Base-by-base conservation (phyloP, 2,113 vertebrate genomes). In the Polypterus bichir region DNA sequence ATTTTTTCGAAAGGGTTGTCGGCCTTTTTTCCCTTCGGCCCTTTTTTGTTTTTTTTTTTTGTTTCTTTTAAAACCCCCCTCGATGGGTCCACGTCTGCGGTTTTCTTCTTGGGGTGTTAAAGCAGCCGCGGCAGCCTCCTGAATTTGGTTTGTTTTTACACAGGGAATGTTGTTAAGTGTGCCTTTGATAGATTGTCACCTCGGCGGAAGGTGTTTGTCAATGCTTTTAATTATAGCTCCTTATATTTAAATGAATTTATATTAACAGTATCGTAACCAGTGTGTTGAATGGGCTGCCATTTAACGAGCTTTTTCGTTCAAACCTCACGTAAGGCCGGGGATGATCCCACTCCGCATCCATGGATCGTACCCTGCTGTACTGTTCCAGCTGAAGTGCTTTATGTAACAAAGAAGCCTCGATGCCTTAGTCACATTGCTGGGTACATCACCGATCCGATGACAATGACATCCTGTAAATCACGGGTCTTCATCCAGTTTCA, bases 1-100 rank as follows among this genome's bases (percentile, higher is more conserved):
- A 84, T 82, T 87, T 85, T 27, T 27, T 27, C 27, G 27, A 27
- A 27, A 27, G 27, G 27, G 27, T 27, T 27, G 27, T 27, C 2
- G 27, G 27, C 27, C 27, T 27, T 27, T 27, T 27, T 27, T 27
- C 27, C 27, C 27, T 27, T 27, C 27, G 27, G 27, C 27, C 27
- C 27, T 27, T 27, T 27, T 27, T 27, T 27, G 27, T 27, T 27
- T 27, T 27, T 27, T 27, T 27, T 27, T 27, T 27, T 27, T 27
- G 27, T 27, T 27, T 27, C 27, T 27, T 27, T 27, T 27, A 27
- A 27, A 27, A 27, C 27, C 27, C 27, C 27, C 2, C 27, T 27
- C 27, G 27, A 27, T 1, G 27, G 27, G 27, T 27, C 27, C 27
- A 27, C 27, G 27, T 27, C 27, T 27, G 27, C 27, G 27, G 27